A percentile compares a stretch with the other conserved stretches of the same genome.
phyloP scores from a whole-genome alignment of 1,140 invertebrate species.

The Pogonus chalceus region DNA sequence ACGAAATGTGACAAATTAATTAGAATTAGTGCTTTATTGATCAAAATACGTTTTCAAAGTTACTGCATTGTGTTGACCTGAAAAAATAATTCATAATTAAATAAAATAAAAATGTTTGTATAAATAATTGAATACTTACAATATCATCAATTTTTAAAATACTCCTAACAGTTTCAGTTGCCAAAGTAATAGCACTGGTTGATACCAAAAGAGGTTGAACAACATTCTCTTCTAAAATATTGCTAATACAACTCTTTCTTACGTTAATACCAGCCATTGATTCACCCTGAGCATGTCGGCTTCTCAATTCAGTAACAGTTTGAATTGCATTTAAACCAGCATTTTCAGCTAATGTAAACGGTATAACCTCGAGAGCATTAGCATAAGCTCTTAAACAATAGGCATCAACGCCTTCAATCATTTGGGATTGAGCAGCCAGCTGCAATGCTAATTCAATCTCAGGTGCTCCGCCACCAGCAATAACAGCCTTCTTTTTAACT shows the following conservation, averaged over 20 bases:
- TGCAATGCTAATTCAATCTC: slow-evolving; percentile 89
- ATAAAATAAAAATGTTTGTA: slow-evolving; percentile 9
- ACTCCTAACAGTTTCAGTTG: slow-evolving; percentile 93
- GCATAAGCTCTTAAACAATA: slow-evolving; percentile 94
- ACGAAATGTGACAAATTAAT: not conserved
- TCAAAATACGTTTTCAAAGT: slow-evolving; percentile 8
- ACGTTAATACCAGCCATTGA: slow-evolving; percentile 91
- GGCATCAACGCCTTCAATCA: slow-evolving; percentile 81
- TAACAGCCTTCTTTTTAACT: slow-evolving; percentile 82
- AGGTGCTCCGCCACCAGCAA: slow-evolving; percentile 93
- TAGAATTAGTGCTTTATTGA: not conserved
- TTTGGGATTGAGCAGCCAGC: slow-evolving; percentile 72
- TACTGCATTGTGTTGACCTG: slow-evolving; percentile 39
- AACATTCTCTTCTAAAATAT: slow-evolving; percentile 96
- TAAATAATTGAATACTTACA: slow-evolving; percentile 43
- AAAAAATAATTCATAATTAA: slow-evolving; percentile 22
- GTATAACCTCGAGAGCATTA: slow-evolving; percentile 93
- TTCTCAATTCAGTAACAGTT: slow-evolving; percentile 94
- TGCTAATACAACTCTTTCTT: slow-evolving; percentile 87
- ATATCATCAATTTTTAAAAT: slow-evolving; percentile 99
- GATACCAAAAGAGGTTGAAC: slow-evolving; percentile 95
- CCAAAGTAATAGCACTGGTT: slow-evolving; percentile 84
- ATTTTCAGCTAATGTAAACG: slow-evolving; percentile 97
- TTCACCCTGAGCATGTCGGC: slow-evolving; percentile 80
- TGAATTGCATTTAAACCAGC: slow-evolving; percentile 96